Evolutionary conservation across 2,113 vertebrate genomes (phyloP).

Genomic region (Sphyrna mokarran): DNA sequence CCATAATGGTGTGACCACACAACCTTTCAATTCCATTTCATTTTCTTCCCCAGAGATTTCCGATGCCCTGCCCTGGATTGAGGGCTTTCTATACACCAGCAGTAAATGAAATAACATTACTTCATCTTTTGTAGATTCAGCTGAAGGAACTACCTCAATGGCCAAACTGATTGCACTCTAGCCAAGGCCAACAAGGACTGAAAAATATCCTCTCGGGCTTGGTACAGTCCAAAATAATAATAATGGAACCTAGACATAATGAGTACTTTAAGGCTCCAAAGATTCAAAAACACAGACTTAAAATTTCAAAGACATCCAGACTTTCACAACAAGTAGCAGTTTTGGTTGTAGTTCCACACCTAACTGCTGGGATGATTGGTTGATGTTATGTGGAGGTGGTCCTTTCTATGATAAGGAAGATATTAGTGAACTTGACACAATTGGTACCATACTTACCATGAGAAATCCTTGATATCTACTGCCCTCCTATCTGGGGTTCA

Average conservation of each 20-base stretch:
- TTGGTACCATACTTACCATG: neutral
- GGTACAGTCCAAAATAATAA: too few species aligned
- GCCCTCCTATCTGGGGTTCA: neutral
- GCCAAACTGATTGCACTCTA: neutral
- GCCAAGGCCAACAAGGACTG: neutral
- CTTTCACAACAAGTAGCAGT: neutral
- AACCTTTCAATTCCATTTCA: neutral
- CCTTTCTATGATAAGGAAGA: neutral
- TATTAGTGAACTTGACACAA: neutral
- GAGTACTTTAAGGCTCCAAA: neutral
- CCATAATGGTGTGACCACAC: neutral
- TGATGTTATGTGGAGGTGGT: neutral
- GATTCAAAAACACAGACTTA: neutral
- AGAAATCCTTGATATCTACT: neutral
- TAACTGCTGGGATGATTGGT: neutral
- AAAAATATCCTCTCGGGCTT: neutral
- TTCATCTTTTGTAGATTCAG: neutral
- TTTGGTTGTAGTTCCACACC: neutral
- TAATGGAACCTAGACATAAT: neutral
- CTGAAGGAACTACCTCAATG: neutral
- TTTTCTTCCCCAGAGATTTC: neutral
- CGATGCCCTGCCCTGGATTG: neutral
- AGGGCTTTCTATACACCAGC: neutral
- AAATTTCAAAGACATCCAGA: neutral
- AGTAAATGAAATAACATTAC: neutral